phyloP scores from a whole-genome alignment of 2,797 vertebrate species.

The Odontamblyopus lacepedii region DNA sequence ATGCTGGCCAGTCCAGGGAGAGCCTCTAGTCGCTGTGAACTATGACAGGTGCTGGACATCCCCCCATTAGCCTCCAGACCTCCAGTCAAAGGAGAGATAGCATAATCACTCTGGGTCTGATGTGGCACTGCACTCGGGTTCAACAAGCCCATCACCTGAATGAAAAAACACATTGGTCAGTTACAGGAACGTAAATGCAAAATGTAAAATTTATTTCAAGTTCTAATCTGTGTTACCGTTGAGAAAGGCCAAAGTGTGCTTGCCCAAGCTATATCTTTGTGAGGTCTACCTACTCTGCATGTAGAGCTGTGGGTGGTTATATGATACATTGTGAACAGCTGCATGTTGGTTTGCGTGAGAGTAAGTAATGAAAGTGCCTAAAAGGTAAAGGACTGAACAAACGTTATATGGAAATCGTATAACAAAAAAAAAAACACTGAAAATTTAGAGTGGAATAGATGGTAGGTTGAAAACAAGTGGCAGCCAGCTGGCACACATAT shows the following conservation, averaged over 20 bases:
- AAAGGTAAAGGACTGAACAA: slow-evolving; percentile 36
- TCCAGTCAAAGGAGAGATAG: slow-evolving; percentile 93
- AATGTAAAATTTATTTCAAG: not conserved
- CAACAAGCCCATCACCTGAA: slow-evolving; percentile 96
- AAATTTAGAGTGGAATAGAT: slow-evolving; percentile 6
- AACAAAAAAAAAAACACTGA: not conserved
- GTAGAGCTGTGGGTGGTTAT: slow-evolving; percentile 39
- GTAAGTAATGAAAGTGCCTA: slow-evolving; percentile 61
- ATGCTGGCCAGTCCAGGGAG: slow-evolving; percentile 80
- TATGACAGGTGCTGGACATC: slow-evolving; percentile 92
- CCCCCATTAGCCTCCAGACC: slow-evolving; percentile 91
- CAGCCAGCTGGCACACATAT: slow-evolving; percentile 31
- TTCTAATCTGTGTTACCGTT: slow-evolving; percentile 27
- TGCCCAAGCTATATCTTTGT: slow-evolving; percentile 59
- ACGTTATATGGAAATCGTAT: not conserved
- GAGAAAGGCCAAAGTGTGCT: slow-evolving; percentile 60
- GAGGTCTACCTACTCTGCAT: slow-evolving; percentile 34
- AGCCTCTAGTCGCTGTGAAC: slow-evolving; percentile 93
- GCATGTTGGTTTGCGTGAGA: slow-evolving; percentile 71
- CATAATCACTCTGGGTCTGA: slow-evolving; percentile 96
- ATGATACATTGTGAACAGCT: slow-evolving; percentile 80
- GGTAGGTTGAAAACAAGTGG: slow-evolving; percentile 3
- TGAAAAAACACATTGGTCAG: not conserved
- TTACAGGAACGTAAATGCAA: not conserved
- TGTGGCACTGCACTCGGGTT: slow-evolving; percentile 95